Conservation (phyloP, 2,888 invertebrate genomes). For the Lepidonotus clava region DNA sequence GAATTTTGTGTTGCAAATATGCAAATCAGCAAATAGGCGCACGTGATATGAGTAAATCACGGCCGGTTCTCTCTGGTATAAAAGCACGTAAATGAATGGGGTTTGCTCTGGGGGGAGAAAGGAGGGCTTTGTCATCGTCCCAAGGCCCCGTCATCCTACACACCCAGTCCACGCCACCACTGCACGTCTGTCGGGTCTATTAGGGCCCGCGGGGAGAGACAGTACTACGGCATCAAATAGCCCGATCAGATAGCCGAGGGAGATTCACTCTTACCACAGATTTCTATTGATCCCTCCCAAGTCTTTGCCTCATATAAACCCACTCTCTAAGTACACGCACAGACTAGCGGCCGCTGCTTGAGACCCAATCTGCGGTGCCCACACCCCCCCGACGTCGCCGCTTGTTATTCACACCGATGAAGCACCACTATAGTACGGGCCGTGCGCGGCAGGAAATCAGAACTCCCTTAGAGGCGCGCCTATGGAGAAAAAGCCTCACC, state of each 20-base stretch:
- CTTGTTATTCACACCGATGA: neutral
- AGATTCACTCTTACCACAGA: neutral
- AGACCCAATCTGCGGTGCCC: neutral
- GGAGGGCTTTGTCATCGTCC: neutral
- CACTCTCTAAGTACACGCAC: neutral
- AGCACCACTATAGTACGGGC: neutral
- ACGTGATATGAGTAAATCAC: neutral
- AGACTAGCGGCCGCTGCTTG: no score
- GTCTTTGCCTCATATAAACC: neutral
- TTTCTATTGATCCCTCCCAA: conserved; percentile 1
- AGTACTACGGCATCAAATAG: conserved; percentile 7
- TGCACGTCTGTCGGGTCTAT: neutral
- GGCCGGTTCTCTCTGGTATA: neutral
- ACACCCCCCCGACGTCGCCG: neutral
- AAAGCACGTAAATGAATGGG: neutral
- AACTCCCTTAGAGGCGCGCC: neutral
- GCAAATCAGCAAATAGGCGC: conserved; percentile 8
- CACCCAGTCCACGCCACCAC: neutral
- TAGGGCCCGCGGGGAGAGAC: neutral
- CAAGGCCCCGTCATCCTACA: neutral
- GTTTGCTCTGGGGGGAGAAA: neutral
- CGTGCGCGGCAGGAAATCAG: neutral
- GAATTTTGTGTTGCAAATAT: no score
- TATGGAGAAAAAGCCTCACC: neutral
- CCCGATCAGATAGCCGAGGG: conserved; percentile 33